These are phyloP conservation scores for Oryzias celebensis DNA, from an alignment of 2,113 vertebrate species.

Conservation along the genomic window DNA sequence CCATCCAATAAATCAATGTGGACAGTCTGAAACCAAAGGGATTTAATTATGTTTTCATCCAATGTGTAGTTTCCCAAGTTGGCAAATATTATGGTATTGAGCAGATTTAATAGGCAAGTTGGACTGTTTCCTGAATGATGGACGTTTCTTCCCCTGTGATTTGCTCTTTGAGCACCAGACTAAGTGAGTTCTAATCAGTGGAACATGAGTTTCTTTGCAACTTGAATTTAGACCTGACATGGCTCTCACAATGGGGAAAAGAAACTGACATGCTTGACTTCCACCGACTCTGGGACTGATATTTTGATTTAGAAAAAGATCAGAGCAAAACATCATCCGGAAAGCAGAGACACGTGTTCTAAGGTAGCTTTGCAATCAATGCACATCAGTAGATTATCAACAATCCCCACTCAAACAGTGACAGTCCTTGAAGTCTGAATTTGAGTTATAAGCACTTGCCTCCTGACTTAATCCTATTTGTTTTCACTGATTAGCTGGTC, in stretches of 20 bases:
- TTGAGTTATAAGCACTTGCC: constrained; percentile 4
- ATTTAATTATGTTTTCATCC: constrained; percentile 45
- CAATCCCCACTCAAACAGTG: constrained; percentile 26
- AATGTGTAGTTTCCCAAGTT: constrained; percentile 9
- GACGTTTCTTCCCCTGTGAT: constrained; percentile 21
- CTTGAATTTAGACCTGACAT: constrained; percentile 24
- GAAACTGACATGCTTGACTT: constrained; percentile 11
- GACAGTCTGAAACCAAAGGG: constrained; percentile 44
- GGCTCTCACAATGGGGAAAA: constrained; percentile 7
- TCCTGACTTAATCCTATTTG: background rate
- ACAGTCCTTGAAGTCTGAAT: constrained; percentile 23
- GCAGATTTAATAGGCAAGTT: constrained; percentile 33
- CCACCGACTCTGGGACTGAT: constrained; percentile 12
- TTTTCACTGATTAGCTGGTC: constrained; percentile 4
- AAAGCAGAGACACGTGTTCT: constrained; percentile 18
- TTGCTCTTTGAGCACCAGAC: constrained; percentile 32
- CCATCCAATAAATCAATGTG: constrained; percentile 55
- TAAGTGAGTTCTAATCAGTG: constrained; percentile 18
- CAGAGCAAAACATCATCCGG: constrained; percentile 18
- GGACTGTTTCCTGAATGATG: constrained; percentile 23
- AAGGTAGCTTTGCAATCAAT: constrained; percentile 46
- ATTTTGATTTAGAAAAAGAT: constrained; percentile 20
- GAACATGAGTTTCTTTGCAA: constrained; percentile 20
- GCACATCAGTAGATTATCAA: constrained; percentile 30
- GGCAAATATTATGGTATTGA: constrained; percentile 28